Conservation (phyloP, 2,113 vertebrate species). For the Megaptera novaeangliae region DNA sequence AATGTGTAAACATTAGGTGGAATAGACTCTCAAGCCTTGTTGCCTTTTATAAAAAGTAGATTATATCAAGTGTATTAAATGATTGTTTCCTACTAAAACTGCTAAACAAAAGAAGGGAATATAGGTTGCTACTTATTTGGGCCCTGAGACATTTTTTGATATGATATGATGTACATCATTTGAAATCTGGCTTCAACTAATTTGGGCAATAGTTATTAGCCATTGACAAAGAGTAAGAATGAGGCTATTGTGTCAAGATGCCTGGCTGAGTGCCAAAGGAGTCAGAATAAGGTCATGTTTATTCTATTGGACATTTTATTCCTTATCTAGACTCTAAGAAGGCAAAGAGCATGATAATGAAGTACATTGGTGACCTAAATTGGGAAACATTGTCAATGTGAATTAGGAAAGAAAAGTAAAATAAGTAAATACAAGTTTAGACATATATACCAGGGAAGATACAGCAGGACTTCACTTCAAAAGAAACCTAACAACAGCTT, state of each 20-base stretch:
- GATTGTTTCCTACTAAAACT: neutral
- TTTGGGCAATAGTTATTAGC: neutral
- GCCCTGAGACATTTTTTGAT: neutral
- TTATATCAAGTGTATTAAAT: neutral
- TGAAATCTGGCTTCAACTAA: neutral
- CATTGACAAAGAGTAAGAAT: neutral
- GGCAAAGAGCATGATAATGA: neutral
- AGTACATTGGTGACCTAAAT: neutral
- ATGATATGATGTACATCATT: neutral
- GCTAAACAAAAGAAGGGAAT: conserved; percentile 1
- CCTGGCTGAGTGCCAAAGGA: neutral
- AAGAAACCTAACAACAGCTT: conserved; percentile 1
- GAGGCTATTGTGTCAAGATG: neutral
- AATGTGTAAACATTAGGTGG: neutral
- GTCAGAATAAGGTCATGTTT: conserved; percentile 23
- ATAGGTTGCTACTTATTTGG: neutral
- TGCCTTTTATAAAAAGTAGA: neutral
- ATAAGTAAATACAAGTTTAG: neutral
- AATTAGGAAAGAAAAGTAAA: conserved; percentile 22
- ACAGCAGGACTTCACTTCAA: neutral
- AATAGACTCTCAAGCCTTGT: neutral
- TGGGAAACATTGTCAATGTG: neutral
- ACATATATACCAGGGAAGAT: neutral
- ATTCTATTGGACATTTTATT: neutral
- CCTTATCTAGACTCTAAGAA: conserved; percentile 2